These are phyloP conservation scores for Diplolepis rosae DNA, from an alignment of 2,888 invertebrate species.

Conservation along the genomic window DNA sequence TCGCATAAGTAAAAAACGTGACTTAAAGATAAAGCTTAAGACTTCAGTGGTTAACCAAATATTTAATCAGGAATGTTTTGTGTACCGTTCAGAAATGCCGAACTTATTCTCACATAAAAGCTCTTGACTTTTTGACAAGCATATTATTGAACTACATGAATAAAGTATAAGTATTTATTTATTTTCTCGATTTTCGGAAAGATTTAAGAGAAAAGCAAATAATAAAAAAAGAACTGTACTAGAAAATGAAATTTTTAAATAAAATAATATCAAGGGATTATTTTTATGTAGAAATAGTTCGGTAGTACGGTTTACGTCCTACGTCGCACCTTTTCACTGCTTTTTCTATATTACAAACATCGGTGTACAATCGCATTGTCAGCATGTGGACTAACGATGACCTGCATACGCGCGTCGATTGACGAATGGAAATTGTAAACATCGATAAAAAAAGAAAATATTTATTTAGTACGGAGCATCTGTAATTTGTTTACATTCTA, in stretches of 20 bases:
- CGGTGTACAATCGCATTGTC: conserved; percentile 24
- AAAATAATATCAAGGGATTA: background rate
- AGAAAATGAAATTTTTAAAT: too few relatives aligned
- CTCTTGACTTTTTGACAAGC: background rate
- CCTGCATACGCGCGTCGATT: conserved; percentile 29
- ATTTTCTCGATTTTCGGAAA: too few relatives aligned
- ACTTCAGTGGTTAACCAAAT: conserved; percentile 29
- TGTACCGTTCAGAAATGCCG: conserved; percentile 15
- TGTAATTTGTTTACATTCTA: conserved; percentile 13
- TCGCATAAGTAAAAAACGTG: conserved; percentile 26
- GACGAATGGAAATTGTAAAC: conserved; percentile 24
- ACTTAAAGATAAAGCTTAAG: conserved; percentile 31
- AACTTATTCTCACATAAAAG: background rate
- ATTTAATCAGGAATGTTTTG: conserved; percentile 28
- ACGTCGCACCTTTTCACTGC: background rate
- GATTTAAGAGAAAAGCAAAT: too few relatives aligned
- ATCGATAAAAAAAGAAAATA: conserved; percentile 10
- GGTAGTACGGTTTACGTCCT: background rate
- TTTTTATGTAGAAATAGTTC: conserved; percentile 12
- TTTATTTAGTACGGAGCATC: conserved; percentile 16
- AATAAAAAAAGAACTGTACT: too few relatives aligned
- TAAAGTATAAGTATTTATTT: too few relatives aligned
- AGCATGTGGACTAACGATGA: conserved; percentile 23
- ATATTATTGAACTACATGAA: background rate
- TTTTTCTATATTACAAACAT: conserved; percentile 24